Percentiles rank a stretch among this genome's conserved stretches.
These are phyloP conservation scores for Pipa parva DNA, from an alignment of 2,113 vertebrate species.

Conservation along the genomic window DNA sequence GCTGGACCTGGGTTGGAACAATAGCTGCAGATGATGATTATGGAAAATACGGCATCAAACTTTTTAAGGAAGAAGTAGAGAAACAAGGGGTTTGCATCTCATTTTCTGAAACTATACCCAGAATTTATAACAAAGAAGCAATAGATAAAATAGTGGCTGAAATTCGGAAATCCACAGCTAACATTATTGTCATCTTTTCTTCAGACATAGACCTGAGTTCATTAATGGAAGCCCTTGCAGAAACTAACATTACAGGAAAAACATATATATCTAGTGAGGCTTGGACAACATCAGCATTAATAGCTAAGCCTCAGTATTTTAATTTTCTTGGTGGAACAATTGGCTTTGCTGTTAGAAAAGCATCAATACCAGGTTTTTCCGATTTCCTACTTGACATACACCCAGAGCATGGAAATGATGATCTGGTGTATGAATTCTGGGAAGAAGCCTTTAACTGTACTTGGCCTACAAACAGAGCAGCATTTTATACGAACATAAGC, in stretches of 20 bases:
- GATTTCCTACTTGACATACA: conserved; percentile 63
- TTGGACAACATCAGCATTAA: conserved; percentile 75
- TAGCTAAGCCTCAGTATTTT: conserved; percentile 63
- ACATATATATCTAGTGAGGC: conserved; percentile 80
- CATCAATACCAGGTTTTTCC: conserved; percentile 65
- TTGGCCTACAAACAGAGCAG: conserved; percentile 49
- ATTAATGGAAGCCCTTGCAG: conserved; percentile 63
- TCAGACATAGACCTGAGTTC: conserved; percentile 76
- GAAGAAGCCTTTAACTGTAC: conserved; percentile 76
- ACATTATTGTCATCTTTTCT: conserved; percentile 76
- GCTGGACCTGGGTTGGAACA: conserved; percentile 79
- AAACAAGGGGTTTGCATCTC: conserved; percentile 71
- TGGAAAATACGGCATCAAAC: conserved; percentile 77
- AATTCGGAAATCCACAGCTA: conserved; percentile 64
- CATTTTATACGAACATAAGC: conserved; percentile 49
- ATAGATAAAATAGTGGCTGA: conserved; percentile 62
- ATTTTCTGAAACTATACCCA: conserved; percentile 76
- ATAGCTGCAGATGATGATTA: conserved; percentile 78
- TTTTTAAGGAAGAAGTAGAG: conserved; percentile 73
- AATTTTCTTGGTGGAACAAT: conserved; percentile 68
- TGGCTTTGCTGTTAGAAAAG: conserved; percentile 69
- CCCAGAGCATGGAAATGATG: conserved; percentile 57
- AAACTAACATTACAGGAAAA: conserved; percentile 67
- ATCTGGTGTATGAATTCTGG: conserved; percentile 77
- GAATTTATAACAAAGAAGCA: conserved; percentile 61